Conservation (phyloP, 2,113 vertebrate species). For the Ictalurus punctatus region DNA sequence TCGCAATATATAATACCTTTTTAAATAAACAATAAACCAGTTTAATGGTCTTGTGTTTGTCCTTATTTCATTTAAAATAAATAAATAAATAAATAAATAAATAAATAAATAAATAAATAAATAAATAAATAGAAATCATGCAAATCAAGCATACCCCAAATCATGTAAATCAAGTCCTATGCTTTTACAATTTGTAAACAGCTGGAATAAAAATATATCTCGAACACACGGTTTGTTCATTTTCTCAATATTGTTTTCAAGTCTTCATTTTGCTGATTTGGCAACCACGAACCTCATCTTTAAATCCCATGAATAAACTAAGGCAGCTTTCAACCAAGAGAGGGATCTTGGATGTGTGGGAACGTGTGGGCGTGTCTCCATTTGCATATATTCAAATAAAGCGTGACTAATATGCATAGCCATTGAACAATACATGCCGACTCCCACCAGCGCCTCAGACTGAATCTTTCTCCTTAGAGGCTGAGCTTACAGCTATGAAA, state of each 20-base stretch:
- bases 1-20: not conserved
- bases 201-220: not conserved
- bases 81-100: too few relatives aligned
- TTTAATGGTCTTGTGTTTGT: not conserved
- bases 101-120: too few relatives aligned
- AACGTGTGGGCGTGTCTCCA: slow-evolving; percentile 56
- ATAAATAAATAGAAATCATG: not conserved
- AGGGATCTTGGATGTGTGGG: slow-evolving; percentile 54
- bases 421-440: slow-evolving; percentile 51
- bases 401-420: slow-evolving; percentile 63
- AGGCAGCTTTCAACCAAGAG: slow-evolving; percentile 56
- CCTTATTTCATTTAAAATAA: too few relatives aligned
- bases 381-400: slow-evolving; percentile 80
- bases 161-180: not conserved
- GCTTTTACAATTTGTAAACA: not conserved
- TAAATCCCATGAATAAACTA: slow-evolving; percentile 64
- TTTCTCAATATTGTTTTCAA: not conserved
- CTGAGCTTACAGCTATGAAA: slow-evolving; percentile 52
- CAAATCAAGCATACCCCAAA: not conserved
- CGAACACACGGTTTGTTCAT: not conserved
- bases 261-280: slow-evolving; percentile 55
- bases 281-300: slow-evolving; percentile 56
- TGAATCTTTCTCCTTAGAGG: slow-evolving; percentile 2
- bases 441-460: slow-evolving; percentile 32
- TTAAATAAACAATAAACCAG: not conserved